Conservation (phyloP, 2,888 invertebrate species). For the Apoderus coryli region DNA sequence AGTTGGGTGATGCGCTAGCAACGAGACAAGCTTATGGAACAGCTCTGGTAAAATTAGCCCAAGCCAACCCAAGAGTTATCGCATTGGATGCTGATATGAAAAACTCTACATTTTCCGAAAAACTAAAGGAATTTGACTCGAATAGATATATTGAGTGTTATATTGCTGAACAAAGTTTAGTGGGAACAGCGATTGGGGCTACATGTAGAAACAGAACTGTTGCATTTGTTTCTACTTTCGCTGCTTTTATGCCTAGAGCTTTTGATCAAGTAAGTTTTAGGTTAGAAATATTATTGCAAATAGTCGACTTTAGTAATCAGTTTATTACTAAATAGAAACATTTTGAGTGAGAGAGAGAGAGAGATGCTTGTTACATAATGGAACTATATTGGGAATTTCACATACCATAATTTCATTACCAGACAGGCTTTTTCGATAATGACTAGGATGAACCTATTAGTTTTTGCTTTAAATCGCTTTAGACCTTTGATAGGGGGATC, state of each 20-base stretch:
- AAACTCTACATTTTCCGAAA: slow-evolving; percentile 94
- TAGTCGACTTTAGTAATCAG: too few species aligned
- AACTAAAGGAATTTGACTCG: slow-evolving; percentile 57
- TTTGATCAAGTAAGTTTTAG: slow-evolving; percentile 81
- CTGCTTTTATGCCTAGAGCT: slow-evolving; percentile 90
- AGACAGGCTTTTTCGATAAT: too few species aligned
- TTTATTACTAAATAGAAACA: too few species aligned
- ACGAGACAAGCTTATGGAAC: slow-evolving; percentile 89
- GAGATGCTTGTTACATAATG: too few species aligned
- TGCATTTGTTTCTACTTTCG: slow-evolving; percentile 92
- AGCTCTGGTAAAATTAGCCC: slow-evolving; percentile 75
- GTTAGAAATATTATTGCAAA: too few species aligned
- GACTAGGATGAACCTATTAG: too few species aligned
- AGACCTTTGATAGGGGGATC: too few species aligned
- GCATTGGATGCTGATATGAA: slow-evolving; percentile 96
- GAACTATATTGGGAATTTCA: too few species aligned
- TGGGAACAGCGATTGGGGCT: slow-evolving; percentile 88
- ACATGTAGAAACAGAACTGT: slow-evolving; percentile 87
- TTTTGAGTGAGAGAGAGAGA: too few species aligned
- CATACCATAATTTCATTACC: too few species aligned
- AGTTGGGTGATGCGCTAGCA: slow-evolving; percentile 60
- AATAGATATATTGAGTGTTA: slow-evolving; percentile 84
- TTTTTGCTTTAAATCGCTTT: too few species aligned
- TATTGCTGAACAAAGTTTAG: slow-evolving; percentile 97
- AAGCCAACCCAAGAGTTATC: slow-evolving; percentile 63